Percentiles rank a stretch among this genome's conserved stretches.
Evolutionary conservation across 2,797 vertebrate species (phyloP).

Genomic region (Sciurus vulgaris): DNA sequence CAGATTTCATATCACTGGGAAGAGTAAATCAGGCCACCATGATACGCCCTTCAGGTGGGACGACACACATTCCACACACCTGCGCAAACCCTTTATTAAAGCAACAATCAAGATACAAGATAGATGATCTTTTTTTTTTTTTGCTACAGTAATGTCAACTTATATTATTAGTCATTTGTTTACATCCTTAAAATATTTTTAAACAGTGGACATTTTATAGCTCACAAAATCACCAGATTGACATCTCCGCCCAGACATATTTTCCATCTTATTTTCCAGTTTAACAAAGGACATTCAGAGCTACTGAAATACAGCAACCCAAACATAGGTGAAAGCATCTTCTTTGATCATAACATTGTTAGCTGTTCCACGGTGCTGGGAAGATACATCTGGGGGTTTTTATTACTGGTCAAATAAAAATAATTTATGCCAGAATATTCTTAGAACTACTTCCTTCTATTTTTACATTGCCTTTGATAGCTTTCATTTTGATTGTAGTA

Average conservation of each 20-base stretch:
- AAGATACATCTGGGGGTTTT: constrained; percentile 69
- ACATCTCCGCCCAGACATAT: constrained; percentile 78
- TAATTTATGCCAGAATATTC: constrained; percentile 80
- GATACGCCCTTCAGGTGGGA: constrained; percentile 16
- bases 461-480: constrained; percentile 50
- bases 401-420: constrained; percentile 75
- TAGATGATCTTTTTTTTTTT: constrained; percentile 69
- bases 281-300: constrained; percentile 77
- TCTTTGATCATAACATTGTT: constrained; percentile 78
- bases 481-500: constrained; percentile 56
- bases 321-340: constrained; percentile 78
- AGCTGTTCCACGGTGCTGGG: constrained; percentile 70
- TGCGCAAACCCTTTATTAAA: constrained; percentile 89
- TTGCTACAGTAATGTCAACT: constrained; percentile 83
- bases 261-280: constrained; percentile 80
- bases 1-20: not conserved
- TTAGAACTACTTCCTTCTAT: constrained; percentile 73
- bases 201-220: constrained; percentile 78
- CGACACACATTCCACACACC: constrained; percentile 51
- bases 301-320: constrained; percentile 79
- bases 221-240: constrained; percentile 83
- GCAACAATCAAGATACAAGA: constrained; percentile 87
- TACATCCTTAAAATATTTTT: constrained; percentile 73
- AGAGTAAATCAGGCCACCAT: constrained; percentile 44
- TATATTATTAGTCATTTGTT: constrained; percentile 80